A percentile compares a stretch with the other conserved stretches of the same genome.
Conservation (phyloP, 2,797 vertebrate species). For the Okamejei kenojei region DNA sequence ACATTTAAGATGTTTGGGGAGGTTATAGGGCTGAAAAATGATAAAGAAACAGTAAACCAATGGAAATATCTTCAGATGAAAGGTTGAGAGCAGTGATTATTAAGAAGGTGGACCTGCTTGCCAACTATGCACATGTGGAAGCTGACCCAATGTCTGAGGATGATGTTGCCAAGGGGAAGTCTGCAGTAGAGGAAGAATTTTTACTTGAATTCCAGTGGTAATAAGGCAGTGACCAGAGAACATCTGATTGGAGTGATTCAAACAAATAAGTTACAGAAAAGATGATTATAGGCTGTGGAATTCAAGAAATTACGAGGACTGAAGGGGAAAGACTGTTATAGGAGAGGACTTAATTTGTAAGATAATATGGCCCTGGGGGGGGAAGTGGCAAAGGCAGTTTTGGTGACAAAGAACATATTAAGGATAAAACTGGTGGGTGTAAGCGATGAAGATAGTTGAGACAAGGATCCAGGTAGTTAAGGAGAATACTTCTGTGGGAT, state of each 20-base stretch:
- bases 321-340: not conserved
- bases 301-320: not conserved
- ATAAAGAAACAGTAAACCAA: not conserved
- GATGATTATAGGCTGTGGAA: not conserved
- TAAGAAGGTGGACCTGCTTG: not conserved
- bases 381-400: not conserved
- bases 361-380: not conserved
- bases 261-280: not conserved
- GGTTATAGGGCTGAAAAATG: not conserved
- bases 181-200: not conserved
- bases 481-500: not conserved
- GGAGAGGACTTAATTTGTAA: not conserved
- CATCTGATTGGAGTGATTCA: not conserved
- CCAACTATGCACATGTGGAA: not conserved
- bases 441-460: not conserved
- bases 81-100: not conserved
- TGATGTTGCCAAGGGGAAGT: not conserved
- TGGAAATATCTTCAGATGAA: not conserved
- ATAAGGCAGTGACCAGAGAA: not conserved
- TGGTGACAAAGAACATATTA: not conserved
- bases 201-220: not conserved
- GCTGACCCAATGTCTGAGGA: not conserved
- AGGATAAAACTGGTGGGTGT: not conserved
- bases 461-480: not conserved
- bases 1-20: not conserved